phyloP scores from a whole-genome alignment of 1,140 invertebrate species.

The Rhopalosiphum maidis region DNA sequence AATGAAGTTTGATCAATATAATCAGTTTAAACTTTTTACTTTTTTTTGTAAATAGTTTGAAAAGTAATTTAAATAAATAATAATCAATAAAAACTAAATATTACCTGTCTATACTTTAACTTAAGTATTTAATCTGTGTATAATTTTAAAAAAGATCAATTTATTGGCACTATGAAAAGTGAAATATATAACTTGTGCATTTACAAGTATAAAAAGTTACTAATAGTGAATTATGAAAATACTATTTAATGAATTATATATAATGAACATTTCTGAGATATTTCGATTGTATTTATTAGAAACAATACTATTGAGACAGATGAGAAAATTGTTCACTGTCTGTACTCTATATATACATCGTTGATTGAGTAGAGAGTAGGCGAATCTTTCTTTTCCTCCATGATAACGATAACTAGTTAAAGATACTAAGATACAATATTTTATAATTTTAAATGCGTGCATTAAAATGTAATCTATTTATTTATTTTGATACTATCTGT shows the following conservation, averaged over 20 bases:
- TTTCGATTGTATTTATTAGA: no score
- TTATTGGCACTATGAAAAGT: background rate
- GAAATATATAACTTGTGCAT: background rate
- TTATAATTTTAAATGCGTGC: background rate
- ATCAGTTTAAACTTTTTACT: background rate
- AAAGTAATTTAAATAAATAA: background rate
- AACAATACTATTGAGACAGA: no score
- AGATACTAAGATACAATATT: no score
- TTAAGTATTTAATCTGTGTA: no score
- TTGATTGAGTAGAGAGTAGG: no score
- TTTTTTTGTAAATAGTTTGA: background rate
- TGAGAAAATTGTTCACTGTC: no score
- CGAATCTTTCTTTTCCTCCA: no score
- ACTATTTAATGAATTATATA: background rate
- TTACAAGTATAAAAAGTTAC: background rate
- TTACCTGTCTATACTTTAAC: no score
- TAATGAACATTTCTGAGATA: background rate
- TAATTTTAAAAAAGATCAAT: no score
- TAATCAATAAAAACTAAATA: no score
- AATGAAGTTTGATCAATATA: background rate
- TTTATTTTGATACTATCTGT: background rate
- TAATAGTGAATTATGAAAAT: background rate
- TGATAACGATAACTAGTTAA: background rate
- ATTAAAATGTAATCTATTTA: background rate
- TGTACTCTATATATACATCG: no score